A percentile compares a stretch with the other conserved stretches of the same genome.
Evolutionary conservation across 2,888 invertebrate species (phyloP).

Genomic region (Acanthopleura granulata): DNA sequence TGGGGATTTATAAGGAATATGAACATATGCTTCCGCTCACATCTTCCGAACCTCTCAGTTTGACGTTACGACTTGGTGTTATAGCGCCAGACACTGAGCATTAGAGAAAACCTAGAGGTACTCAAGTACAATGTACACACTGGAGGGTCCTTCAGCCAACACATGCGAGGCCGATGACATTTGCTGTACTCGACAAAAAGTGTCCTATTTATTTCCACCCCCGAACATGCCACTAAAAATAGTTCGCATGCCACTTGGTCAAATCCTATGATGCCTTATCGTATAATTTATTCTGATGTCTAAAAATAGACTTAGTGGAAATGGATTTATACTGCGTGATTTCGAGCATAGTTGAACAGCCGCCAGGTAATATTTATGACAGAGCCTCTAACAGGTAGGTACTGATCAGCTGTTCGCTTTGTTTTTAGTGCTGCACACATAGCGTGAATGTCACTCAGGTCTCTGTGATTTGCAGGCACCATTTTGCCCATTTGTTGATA

Average conservation of each 20-base stretch:
- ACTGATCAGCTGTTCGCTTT: too few species aligned
- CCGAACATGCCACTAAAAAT: background rate
- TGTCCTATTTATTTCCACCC: conserved; percentile 10
- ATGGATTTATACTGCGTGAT: background rate
- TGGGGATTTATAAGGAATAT: background rate
- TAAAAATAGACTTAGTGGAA: conserved; percentile 1
- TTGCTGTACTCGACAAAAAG: background rate
- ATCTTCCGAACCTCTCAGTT: background rate
- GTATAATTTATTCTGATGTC: conserved; percentile 4
- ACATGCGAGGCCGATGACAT: background rate
- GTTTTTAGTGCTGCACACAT: too few species aligned
- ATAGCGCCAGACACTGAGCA: background rate
- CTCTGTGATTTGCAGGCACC: too few species aligned
- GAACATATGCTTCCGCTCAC: conserved; percentile 1
- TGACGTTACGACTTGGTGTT: background rate
- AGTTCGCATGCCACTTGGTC: background rate
- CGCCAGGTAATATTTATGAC: too few species aligned
- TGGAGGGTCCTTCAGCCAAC: background rate
- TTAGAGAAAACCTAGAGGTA: background rate
- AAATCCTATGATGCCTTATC: background rate
- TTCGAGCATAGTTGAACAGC: too few species aligned
- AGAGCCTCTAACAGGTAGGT: too few species aligned
- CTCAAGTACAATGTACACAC: conserved; percentile 1
- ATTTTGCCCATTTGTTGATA: too few species aligned
- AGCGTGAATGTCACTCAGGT: too few species aligned